Base-by-base conservation (phyloP, 2,797 vertebrate genomes). In the Schizopygopsis pylzovi region DNA sequence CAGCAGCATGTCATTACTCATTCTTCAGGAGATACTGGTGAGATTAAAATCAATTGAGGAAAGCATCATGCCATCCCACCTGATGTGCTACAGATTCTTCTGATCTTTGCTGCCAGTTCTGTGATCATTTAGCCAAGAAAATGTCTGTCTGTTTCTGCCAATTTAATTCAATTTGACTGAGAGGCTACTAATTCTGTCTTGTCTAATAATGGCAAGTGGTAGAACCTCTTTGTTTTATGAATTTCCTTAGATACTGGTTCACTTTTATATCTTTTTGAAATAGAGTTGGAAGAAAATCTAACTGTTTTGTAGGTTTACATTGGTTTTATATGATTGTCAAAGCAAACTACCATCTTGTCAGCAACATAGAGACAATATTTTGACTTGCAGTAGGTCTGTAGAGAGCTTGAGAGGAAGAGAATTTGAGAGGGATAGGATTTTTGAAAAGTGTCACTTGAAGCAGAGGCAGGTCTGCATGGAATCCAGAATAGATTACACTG, bases 291-390 rank as follows among this genome's bases (percentile, higher is more conserved):
- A 33, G 41, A 61, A 56, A 71, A 41, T 56, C 33, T 28, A 43
- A 37, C 33, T 9, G 6, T 81, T 67, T 65, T 67, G n/a, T 7
- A n/a, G 20, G 8, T 41, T 70, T 41, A 71, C 68, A 71, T n/a
- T 76, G 10, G 28, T 54, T 12, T 54, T 54, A 13, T 22, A n/a
- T 56, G 47, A 68, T 41, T 52, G 59, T 56, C 37, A 68, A 56
- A 85, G 49, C 49, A 70, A 79, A 56, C 52, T 39, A 78, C 7
- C 37, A 33, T 70, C 6, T 78, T 81, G 54, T 81, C 16, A 49
- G 43, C 49, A 84, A 39, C 43, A 76, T 25, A 63, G 15, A 52
- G 15, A 4, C 15, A 84, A 56, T 82, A 72, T 82, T 82, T 82
- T 43, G 65, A 72, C 47, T 71, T 56, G 65, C 47, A 81, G n/a